phyloP scores from a whole-genome alignment of 2,888 invertebrate genomes.

The Rhingia campestris region DNA sequence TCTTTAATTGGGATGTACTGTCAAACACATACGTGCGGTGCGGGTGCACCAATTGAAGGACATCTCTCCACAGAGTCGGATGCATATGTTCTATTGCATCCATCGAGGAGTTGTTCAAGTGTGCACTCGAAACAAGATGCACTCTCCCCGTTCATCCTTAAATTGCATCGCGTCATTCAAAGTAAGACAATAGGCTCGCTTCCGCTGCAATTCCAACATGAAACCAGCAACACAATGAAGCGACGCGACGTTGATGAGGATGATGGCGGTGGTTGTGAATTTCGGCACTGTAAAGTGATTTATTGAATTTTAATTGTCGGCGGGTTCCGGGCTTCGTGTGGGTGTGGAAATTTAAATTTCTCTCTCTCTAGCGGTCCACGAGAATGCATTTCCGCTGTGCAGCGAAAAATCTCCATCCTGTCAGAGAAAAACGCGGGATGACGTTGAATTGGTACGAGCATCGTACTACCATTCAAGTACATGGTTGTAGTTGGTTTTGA shows the following conservation, averaged over 20 bases:
- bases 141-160: slow-evolving; percentile 22
- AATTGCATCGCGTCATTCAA: slow-evolving; percentile 44
- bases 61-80: slow-evolving; percentile 12
- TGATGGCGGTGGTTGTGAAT: background rate
- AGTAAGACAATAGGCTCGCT: slow-evolving; percentile 54
- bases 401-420: slow-evolving; percentile 33
- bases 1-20: slow-evolving; percentile 65
- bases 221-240: slow-evolving; percentile 42
- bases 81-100: slow-evolving; percentile 46
- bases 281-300: slow-evolving; percentile 46
- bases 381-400: slow-evolving; percentile 57
- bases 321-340: slow-evolving; percentile 13
- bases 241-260: background rate
- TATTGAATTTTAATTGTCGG: slow-evolving; percentile 72
- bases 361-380: slow-evolving; percentile 26
- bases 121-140: slow-evolving; percentile 16
- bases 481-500: slow-evolving; percentile 28
- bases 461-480: background rate
- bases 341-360: slow-evolving; percentile 42
- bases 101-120: slow-evolving; percentile 25
- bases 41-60: slow-evolving; percentile 1
- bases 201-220: slow-evolving; percentile 16
- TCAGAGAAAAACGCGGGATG: slow-evolving; percentile 12
- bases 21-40: slow-evolving; percentile 22
- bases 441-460: background rate